A percentile compares a stretch with the other conserved stretches of the same genome.
Conservation (phyloP, 2,888 invertebrate genomes). For the Plebejus argus region DNA sequence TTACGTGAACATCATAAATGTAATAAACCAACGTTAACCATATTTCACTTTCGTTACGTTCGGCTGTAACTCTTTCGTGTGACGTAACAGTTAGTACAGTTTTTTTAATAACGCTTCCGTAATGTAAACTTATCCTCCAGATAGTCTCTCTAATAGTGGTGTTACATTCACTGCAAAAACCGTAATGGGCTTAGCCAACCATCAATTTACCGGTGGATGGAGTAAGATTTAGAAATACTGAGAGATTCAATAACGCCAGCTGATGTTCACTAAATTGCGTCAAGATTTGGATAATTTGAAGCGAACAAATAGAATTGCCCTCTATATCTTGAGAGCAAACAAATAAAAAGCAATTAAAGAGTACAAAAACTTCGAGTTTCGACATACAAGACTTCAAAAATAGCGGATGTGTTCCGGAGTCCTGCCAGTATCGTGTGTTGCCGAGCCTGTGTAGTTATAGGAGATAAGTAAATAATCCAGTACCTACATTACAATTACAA, state of each 20-base stretch:
- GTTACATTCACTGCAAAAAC: slow-evolving; percentile 21
- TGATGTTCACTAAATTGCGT: neutral
- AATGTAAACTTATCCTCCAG: slow-evolving; percentile 13
- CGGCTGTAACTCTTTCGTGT: slow-evolving; percentile 61
- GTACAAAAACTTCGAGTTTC: no score
- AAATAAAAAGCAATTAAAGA: no score
- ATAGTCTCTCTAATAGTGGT: slow-evolving; percentile 6
- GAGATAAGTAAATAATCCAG: no score
- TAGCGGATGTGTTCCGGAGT: no score
- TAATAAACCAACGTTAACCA: slow-evolving; percentile 21
- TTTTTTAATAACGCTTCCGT: slow-evolving; percentile 17
- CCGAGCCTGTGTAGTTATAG: no score
- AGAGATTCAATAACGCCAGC: neutral
- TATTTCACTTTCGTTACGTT: slow-evolving; percentile 69
- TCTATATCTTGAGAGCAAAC: no score
- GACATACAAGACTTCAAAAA: no score
- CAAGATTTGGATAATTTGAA: neutral
- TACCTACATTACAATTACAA: no score
- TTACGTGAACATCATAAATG: slow-evolving; percentile 18
- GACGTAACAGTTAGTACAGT: slow-evolving; percentile 48
- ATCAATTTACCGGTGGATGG: slow-evolving; percentile 13
- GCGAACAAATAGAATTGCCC: no score
- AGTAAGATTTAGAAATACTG: slow-evolving; percentile 12
- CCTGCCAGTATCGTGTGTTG: no score
- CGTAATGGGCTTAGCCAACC: slow-evolving; percentile 18